A percentile compares a stretch with the other conserved stretches of the same genome.
Conservation (phyloP, 2,113 vertebrate genomes). For the Condylura cristata region DNA sequence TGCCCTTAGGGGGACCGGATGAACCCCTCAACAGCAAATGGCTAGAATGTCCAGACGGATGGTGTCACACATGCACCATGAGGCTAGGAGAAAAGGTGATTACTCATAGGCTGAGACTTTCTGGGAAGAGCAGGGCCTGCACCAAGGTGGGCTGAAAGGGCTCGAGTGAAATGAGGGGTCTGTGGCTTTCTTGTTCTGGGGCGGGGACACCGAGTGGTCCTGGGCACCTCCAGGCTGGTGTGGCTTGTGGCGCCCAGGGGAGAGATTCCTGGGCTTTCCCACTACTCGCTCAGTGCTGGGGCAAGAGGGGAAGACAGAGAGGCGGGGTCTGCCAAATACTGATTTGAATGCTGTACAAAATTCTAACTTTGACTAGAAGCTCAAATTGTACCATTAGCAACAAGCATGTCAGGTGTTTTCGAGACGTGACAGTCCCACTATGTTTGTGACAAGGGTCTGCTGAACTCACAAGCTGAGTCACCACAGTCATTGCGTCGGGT, state of each 20-base stretch:
- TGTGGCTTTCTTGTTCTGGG: neutral
- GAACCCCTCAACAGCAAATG: neutral
- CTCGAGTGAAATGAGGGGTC: neutral
- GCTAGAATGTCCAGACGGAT: neutral
- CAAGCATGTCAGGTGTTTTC: conserved; percentile 24
- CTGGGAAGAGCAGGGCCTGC: neutral
- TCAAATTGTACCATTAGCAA: conserved; percentile 17
- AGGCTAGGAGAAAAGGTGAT: neutral
- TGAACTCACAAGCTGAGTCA: neutral
- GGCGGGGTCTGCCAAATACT: neutral
- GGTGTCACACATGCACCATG: neutral
- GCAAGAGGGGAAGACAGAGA: neutral
- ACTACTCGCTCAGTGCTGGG: neutral
- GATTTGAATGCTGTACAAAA: conserved; percentile 11
- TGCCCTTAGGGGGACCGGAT: neutral
- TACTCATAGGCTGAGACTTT: neutral
- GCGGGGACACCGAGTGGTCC: neutral
- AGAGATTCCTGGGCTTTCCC: neutral
- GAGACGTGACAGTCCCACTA: neutral
- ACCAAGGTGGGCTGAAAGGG: neutral
- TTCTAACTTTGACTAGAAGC: conserved; percentile 47
- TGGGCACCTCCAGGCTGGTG: neutral
- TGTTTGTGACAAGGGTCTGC: neutral
- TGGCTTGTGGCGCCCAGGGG: neutral
- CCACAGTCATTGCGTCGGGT: neutral